Evolutionary conservation across 64 coral and sea anemone species (phyloP).

Genomic region (Dendronephthya gigantea): DNA sequence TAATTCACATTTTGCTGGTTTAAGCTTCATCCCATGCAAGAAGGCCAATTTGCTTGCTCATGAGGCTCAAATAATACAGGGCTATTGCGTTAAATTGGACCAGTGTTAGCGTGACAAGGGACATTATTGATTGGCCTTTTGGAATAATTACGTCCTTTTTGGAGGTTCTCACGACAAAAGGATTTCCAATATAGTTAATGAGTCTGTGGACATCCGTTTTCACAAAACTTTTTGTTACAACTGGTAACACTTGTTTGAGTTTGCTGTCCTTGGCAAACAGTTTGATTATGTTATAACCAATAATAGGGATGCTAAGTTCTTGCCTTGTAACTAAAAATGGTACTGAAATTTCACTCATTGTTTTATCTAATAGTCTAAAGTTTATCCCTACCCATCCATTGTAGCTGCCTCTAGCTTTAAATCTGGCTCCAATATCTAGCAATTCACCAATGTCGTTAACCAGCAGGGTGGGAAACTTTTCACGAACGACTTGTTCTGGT

Average conservation of each 20-base stretch:
- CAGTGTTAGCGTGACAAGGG: too few species aligned
- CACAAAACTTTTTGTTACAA: neutral
- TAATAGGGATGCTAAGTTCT: neutral
- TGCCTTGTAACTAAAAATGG: neutral
- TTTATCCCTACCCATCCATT: constrained; percentile 2
- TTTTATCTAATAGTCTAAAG: neutral
- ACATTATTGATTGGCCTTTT: too few species aligned
- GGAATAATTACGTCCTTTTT: too few species aligned
- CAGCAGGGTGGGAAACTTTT: neutral
- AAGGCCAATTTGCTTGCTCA: too few species aligned
- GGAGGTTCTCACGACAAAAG: too few species aligned
- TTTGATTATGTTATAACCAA: neutral
- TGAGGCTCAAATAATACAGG: too few species aligned
- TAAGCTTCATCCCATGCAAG: too few species aligned
- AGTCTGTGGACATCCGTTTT: neutral
- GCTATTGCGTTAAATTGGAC: too few species aligned
- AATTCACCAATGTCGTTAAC: neutral
- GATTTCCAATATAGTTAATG: neutral
- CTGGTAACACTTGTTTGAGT: neutral
- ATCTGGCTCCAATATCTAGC: neutral
- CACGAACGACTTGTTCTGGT: neutral
- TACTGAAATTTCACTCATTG: neutral
- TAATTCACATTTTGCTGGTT: too few species aligned
- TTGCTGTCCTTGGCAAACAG: neutral
- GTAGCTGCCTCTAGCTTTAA: neutral